These are phyloP conservation scores for Sciurus vulgaris DNA, from an alignment of 2,797 vertebrate species.

Conservation along the genomic window DNA sequence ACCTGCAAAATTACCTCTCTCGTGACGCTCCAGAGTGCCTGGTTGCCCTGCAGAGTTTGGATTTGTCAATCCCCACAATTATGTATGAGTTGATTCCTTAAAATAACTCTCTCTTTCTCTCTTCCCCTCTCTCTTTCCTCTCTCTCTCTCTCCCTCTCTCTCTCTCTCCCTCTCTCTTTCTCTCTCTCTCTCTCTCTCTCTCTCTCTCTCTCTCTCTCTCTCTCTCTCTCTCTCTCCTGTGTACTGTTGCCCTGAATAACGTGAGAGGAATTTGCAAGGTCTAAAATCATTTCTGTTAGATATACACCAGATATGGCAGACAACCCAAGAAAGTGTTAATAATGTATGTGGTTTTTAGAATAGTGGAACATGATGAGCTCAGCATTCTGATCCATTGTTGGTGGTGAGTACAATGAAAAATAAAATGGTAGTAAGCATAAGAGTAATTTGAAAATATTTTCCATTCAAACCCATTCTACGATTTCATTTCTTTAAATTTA, in stretches of 20 bases:
- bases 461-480: background rate
- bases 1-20: background rate
- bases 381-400: background rate
- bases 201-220: too few species aligned
- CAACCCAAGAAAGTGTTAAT: background rate
- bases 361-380: background rate
- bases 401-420: background rate
- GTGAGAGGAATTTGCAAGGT: background rate
- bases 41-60: background rate
- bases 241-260: background rate
- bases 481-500: slow-evolving; percentile 16
- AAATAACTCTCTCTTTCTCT: background rate
- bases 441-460: slow-evolving; percentile 2
- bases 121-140: background rate
- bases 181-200: background rate
- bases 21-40: background rate
- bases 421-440: background rate
- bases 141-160: too few species aligned
- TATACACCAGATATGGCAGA: background rate
- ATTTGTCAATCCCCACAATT: background rate
- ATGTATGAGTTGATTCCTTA: background rate
- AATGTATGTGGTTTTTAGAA: background rate
- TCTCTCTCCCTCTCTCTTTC: too few species aligned
- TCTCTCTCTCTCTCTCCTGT: background rate
- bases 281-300: background rate